Evolutionary conservation across 2,113 vertebrate genomes (phyloP), one percentile per base, ranked within the genome.

Genomic region (Bostrychus sinensis): DNA sequence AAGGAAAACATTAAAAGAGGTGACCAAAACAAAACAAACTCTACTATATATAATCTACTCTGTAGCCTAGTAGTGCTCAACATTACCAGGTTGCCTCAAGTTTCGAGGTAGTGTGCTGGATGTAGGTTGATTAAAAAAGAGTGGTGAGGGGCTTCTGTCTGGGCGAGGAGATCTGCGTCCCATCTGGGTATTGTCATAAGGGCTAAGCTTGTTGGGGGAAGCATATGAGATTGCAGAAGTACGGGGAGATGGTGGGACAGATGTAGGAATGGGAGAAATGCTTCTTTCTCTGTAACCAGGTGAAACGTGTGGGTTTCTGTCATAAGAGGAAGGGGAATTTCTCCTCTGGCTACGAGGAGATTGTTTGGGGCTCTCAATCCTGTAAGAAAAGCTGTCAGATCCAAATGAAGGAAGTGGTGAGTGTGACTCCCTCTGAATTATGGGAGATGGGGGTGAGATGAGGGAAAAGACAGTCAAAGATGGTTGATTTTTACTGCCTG

Each of bases 71-170:
- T n/a, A n/a, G n/a, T n/a, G n/a, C n/a, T n/a, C n/a, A n/a, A n/a
- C n/a, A n/a, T n/a, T n/a, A 93, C 92, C 91, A 38, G 65, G 12
- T 53, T 70, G 25, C 45, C 38, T 84, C 43, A 72, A 85, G 22
- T 76, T 88, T 11, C 87, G 81, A 6, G 91, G 89, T 14, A 91
- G 70, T 0, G 89, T 92, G 72, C 41, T 84, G 41, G 83, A 70
- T 5, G n/a, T 9, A 0, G 56, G 19, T 7, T 62, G 62, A 20
- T 42, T 77, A 22, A 86, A 66, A 7, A 62, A 11, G 43, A 66
- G 11, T 7, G 89, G 83, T 14, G 91, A 90, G n/a, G 76, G 76
- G 37, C 30, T 79, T 34, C 72, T 82, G 32, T 91, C 91, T 1
- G 2, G 20, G 36, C 82, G 80, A 10, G 86, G 86, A 0, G 91